Percentiles rank a stretch among this genome's conserved stretches.
phyloP scores from a whole-genome alignment of 1,140 invertebrate genomes.

The Apis dorsata region DNA sequence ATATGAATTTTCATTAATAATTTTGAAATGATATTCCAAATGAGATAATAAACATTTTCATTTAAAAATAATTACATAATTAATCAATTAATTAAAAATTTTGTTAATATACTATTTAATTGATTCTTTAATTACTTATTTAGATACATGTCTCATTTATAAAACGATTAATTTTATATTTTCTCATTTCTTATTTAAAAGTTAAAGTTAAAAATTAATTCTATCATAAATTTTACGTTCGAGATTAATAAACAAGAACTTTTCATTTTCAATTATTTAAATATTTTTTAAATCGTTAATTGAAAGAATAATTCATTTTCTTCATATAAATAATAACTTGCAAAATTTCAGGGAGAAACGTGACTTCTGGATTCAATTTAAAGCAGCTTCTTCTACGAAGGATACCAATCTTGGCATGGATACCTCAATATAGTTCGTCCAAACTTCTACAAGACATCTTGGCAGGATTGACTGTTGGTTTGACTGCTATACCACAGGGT shows the following conservation, averaged over 20 bases:
- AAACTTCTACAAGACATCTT: conserved; percentile 80
- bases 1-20: not conserved
- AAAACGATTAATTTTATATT: no score
- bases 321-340: not conserved
- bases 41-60: no score
- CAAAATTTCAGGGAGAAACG: conserved; percentile 34
- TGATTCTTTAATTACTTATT: no score
- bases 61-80: no score
- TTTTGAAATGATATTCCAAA: not conserved
- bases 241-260: no score
- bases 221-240: no score
- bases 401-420: conserved; percentile 80
- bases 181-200: no score
- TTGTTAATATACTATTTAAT: no score
- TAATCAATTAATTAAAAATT: no score
- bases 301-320: not conserved
- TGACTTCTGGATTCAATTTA: conserved; percentile 50
- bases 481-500: conserved; percentile 86
- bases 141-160: no score
- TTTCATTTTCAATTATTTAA: no score
- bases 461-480: conserved; percentile 84
- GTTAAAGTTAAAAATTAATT: no score
- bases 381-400: conserved; percentile 69
- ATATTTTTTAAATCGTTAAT: not conserved
- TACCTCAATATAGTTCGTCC: conserved; percentile 79